Evolutionary conservation across 2,113 vertebrate species (phyloP).

Genomic region (Microcebus griseorufus): DNA sequence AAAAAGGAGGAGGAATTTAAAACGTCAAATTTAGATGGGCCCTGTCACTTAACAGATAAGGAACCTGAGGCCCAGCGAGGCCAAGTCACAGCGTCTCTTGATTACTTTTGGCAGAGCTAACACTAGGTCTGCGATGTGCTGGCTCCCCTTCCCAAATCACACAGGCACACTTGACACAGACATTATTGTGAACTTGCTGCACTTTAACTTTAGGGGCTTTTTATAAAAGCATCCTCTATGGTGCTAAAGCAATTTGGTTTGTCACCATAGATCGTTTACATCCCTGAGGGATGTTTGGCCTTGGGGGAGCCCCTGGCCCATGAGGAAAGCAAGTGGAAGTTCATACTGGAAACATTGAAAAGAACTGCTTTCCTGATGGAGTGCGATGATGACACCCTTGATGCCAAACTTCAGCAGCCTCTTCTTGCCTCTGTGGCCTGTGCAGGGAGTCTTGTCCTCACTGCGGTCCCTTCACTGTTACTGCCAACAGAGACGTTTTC

Average conservation of each 20-base stretch:
- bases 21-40: background rate
- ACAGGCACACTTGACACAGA: background rate
- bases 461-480: background rate
- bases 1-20: background rate
- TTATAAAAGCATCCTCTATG: background rate
- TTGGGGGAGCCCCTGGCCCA: background rate
- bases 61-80: background rate
- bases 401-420: accelerated
- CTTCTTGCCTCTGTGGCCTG: background rate
- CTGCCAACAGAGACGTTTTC: background rate
- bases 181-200: background rate
- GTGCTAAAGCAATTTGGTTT: background rate
- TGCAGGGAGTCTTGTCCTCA: background rate
- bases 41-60: background rate
- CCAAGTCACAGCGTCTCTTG: background rate
- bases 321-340: background rate
- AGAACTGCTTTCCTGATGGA: background rate
- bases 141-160: too few relatives aligned
- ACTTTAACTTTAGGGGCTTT: background rate
- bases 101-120: background rate
- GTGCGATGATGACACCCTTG: background rate
- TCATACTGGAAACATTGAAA: background rate
- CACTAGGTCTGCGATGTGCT: background rate
- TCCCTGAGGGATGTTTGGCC: background rate
- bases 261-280: background rate